A percentile compares a stretch with the other conserved stretches of the same genome.
phyloP scores from a whole-genome alignment of 2,888 invertebrate genomes.

The Encarsia formosa region DNA sequence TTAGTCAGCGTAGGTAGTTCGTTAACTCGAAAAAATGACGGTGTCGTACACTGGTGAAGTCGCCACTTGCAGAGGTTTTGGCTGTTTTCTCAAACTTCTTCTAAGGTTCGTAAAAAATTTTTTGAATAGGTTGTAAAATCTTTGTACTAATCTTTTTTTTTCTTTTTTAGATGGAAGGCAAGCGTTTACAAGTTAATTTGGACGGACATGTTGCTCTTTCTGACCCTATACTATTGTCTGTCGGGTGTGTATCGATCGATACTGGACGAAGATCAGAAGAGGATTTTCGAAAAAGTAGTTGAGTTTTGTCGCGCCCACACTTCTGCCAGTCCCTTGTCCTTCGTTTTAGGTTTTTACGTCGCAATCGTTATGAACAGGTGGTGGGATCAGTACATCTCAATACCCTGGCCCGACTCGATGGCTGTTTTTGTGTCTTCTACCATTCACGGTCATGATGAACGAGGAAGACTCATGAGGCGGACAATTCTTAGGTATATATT shows the following conservation, averaged over 20 bases:
- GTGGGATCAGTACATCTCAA: conserved; percentile 62
- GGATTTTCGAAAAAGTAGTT: conserved; percentile 76
- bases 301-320: conserved; percentile 83
- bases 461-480: conserved; percentile 56
- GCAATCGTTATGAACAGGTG: conserved; percentile 88
- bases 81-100: conserved; percentile 81
- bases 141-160: no score
- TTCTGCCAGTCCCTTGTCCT: conserved; percentile 85
- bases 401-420: conserved; percentile 61
- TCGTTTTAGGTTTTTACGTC: conserved; percentile 92
- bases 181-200: conserved; percentile 93
- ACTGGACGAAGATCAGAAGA: conserved; percentile 65
- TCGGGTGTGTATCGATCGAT: conserved; percentile 73
- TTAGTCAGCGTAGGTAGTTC: no score
- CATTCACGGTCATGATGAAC: conserved; percentile 58
- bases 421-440: conserved; percentile 59
- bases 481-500: conserved; percentile 54
- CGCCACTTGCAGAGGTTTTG: conserved; percentile 80
- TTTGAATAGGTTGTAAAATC: no score
- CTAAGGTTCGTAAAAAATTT: conserved; percentile 71
- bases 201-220: conserved; percentile 79
- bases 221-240: conserved; percentile 72
- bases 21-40: conserved; percentile 74
- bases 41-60: conserved; percentile 83
- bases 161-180: conserved; percentile 79